Evolutionary conservation across 2,797 vertebrate genomes (phyloP).

Genomic region (Danio aesculapii): DNA sequence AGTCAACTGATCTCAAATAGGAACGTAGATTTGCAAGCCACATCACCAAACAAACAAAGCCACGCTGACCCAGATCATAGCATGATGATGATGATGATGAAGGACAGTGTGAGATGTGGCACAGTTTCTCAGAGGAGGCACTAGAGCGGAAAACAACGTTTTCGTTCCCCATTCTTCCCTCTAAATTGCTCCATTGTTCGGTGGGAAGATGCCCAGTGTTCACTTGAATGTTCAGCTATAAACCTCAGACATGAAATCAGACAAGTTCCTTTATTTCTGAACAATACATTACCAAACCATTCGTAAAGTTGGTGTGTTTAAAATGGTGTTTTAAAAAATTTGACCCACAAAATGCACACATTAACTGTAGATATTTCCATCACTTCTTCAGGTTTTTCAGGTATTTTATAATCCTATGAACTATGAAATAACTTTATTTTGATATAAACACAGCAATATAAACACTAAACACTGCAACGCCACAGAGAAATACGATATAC

Average conservation of each 20-base stretch:
- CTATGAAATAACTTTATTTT: not conserved
- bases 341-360: no score
- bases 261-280: not conserved
- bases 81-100: not conserved
- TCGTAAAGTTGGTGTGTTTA: no score
- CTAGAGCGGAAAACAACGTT: constrained; percentile 35
- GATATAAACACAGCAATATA: not conserved
- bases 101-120: constrained; percentile 5
- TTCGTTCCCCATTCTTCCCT: not conserved
- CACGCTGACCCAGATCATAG: constrained; percentile 31
- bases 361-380: no score
- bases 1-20: not conserved
- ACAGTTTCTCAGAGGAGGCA: not conserved
- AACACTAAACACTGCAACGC: not conserved
- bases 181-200: constrained; percentile 31
- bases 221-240: not conserved
- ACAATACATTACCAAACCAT: not conserved
- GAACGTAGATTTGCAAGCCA: not conserved
- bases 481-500: no score
- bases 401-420: not conserved
- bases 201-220: not conserved
- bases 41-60: not conserved
- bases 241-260: not conserved
- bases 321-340: no score
- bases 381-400: no score